Conservation (phyloP, 2,888 invertebrate genomes). For the Drosophila melanosoma region DNA sequence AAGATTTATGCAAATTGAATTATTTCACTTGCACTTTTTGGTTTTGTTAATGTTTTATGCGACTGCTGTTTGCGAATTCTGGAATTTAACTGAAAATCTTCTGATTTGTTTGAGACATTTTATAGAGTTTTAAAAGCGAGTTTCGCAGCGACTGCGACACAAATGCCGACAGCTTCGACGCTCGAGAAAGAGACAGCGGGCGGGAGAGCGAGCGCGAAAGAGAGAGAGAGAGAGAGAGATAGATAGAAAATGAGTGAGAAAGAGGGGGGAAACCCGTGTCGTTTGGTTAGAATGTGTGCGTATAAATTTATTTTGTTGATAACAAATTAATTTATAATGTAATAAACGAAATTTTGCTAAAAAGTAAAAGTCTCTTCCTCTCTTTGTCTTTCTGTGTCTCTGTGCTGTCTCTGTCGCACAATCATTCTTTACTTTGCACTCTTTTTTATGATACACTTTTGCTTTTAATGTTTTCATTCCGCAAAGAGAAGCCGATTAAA, state of each 20-base stretch:
- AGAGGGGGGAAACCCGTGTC: slow-evolving; percentile 8
- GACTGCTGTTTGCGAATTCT: slow-evolving; percentile 80
- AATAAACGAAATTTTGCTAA: slow-evolving; percentile 26
- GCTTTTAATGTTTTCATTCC: slow-evolving; percentile 5
- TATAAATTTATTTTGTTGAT: slow-evolving; percentile 52
- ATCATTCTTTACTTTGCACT: slow-evolving; percentile 13
- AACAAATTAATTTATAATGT: slow-evolving; percentile 77
- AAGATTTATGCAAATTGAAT: slow-evolving; percentile 29
- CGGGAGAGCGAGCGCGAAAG: slow-evolving; percentile 9
- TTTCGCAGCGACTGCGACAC: slow-evolving; percentile 52
- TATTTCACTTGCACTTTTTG: slow-evolving; percentile 10
- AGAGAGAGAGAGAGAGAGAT: slow-evolving; percentile 18
- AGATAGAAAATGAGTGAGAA: slow-evolving; percentile 2
- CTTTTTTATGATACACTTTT: not conserved
- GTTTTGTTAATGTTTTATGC: slow-evolving; percentile 19
- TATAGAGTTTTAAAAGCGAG: slow-evolving; percentile 72
- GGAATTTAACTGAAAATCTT: slow-evolving; percentile 83
- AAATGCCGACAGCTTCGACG: slow-evolving; percentile 39
- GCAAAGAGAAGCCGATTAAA: slow-evolving; percentile 3
- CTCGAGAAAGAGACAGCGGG: slow-evolving; percentile 42
- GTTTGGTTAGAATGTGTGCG: slow-evolving; percentile 14
- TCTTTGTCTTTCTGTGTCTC: slow-evolving; percentile 13
- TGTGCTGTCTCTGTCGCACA: not conserved
- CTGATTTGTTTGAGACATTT: slow-evolving; percentile 80
- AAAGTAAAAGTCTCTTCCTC: slow-evolving; percentile 28